Percentiles rank a stretch among this genome's conserved stretches.
phyloP scores from a whole-genome alignment of 2,888 invertebrate genomes.

The Busseola fusca region DNA sequence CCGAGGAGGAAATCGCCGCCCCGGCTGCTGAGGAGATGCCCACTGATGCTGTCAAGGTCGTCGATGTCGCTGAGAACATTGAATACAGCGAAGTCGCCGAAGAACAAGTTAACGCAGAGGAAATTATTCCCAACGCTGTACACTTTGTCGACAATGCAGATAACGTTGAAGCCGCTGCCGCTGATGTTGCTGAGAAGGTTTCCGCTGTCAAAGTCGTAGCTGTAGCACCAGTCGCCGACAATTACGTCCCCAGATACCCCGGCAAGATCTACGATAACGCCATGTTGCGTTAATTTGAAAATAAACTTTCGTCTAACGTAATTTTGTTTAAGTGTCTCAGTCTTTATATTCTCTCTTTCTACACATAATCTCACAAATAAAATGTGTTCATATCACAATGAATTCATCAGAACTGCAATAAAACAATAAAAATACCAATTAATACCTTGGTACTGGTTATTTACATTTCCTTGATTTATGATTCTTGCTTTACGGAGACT shows the following conservation, averaged over 20 bases:
- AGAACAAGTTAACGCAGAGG: constrained; percentile 15
- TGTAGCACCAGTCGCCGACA: constrained; percentile 29
- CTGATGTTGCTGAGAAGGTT: constrained; percentile 2
- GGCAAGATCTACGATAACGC: constrained; percentile 62
- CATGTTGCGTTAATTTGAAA: constrained; percentile 54
- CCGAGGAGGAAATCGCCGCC: constrained; percentile 5
- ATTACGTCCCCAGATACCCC: constrained; percentile 37
- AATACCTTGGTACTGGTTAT: background rate
- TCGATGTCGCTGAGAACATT: constrained; percentile 13
- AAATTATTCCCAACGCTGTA: constrained; percentile 26
- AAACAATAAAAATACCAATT: constrained; percentile 9
- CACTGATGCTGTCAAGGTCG: constrained; percentile 25
- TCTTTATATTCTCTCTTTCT: constrained; percentile 16
- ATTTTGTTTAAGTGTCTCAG: constrained; percentile 4
- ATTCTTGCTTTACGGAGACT: background rate
- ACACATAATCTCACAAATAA: constrained; percentile 27
- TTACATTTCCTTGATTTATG: constrained; percentile 12
- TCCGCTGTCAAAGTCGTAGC: constrained; percentile 37
- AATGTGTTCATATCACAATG: constrained; percentile 7
- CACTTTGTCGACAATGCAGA: constrained; percentile 37
- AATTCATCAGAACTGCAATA: constrained; percentile 14
- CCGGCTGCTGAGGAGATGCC: constrained; percentile 10
- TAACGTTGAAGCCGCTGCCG: background rate
- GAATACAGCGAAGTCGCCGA: constrained; percentile 17
- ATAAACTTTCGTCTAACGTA: background rate